A percentile compares a stretch with the other conserved stretches of the same genome.
Evolutionary conservation across 2,113 vertebrate genomes (phyloP).

Genomic region (Romanogobio albipinnatus): DNA sequence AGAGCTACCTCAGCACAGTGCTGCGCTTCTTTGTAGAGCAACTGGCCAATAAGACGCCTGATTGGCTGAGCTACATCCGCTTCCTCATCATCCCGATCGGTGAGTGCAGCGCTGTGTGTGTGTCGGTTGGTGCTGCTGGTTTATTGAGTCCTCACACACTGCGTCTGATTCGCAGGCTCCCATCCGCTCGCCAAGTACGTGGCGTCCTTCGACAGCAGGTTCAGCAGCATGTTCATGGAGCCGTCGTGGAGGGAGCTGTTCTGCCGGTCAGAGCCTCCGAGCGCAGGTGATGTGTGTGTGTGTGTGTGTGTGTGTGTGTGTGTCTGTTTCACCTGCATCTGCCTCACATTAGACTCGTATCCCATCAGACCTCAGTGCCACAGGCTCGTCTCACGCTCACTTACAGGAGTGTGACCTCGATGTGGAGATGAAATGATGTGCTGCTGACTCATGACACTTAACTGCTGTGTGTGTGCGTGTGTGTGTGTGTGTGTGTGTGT

Average conservation of each 20-base stretch:
- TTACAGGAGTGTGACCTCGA: not conserved
- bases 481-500: too few species aligned
- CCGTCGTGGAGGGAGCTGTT: constrained; percentile 75
- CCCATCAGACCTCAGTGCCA: not conserved
- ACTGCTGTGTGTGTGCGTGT: too few species aligned
- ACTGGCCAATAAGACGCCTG: constrained; percentile 75
- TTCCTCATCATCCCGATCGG: constrained; percentile 73
- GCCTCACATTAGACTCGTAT: not conserved
- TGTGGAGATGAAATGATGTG: not conserved
- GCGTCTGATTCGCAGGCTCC: constrained; percentile 53
- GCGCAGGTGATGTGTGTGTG: constrained; percentile 58
- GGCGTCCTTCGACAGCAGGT: constrained; percentile 70
- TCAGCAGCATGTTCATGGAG: constrained; percentile 75
- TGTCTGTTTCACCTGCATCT: not conserved
- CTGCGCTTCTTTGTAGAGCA: constrained; percentile 75
- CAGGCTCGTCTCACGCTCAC: not conserved
- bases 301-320: not conserved
- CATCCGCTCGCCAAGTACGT: constrained; percentile 75
- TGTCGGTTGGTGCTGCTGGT: too few species aligned
- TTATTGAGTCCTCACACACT: not conserved
- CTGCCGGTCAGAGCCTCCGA: constrained; percentile 64
- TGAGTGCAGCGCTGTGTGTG: constrained; percentile 52
- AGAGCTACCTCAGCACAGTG: constrained; percentile 71
- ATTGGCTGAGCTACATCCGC: constrained; percentile 75
- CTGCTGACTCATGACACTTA: not conserved